These are phyloP conservation scores for Pimpla rufipes DNA, from an alignment of 2,888 invertebrate species.

Conservation along the genomic window DNA sequence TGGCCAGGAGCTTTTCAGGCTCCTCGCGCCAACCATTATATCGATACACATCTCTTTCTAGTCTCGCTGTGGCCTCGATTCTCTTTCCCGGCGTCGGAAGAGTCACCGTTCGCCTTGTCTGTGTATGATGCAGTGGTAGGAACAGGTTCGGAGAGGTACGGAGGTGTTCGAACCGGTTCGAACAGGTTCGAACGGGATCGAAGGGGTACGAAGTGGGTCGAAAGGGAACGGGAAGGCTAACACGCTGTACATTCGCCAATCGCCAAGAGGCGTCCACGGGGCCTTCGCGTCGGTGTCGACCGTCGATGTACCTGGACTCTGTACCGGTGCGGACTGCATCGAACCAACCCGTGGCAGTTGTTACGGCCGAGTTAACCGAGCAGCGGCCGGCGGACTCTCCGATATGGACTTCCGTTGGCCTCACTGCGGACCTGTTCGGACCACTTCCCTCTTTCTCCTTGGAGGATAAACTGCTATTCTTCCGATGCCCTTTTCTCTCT, in stretches of 20 bases:
- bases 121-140: constrained; percentile 21
- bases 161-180: background rate
- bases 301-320: background rate
- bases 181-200: too few species aligned
- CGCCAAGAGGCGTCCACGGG: background rate
- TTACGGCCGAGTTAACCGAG: constrained; percentile 24
- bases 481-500: constrained; percentile 24
- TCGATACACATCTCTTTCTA: constrained; percentile 59
- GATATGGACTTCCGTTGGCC: constrained; percentile 33
- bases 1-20: background rate
- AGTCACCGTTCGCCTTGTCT: constrained; percentile 17
- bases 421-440: constrained; percentile 7
- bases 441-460: constrained; percentile 22
- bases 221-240: background rate
- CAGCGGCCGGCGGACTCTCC: background rate
- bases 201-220: too few species aligned
- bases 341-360: constrained; percentile 7
- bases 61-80: constrained; percentile 12
- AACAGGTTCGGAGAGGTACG: background rate
- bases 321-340: background rate
- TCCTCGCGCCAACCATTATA: constrained; percentile 51
- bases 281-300: background rate
- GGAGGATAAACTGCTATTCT: constrained; percentile 40
- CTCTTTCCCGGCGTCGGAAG: background rate
- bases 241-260: background rate